Evolutionary conservation across 2,113 vertebrate genomes (phyloP), one percentile per base, ranked within the genome.

Genomic region (Salvelinus alpinus): DNA sequence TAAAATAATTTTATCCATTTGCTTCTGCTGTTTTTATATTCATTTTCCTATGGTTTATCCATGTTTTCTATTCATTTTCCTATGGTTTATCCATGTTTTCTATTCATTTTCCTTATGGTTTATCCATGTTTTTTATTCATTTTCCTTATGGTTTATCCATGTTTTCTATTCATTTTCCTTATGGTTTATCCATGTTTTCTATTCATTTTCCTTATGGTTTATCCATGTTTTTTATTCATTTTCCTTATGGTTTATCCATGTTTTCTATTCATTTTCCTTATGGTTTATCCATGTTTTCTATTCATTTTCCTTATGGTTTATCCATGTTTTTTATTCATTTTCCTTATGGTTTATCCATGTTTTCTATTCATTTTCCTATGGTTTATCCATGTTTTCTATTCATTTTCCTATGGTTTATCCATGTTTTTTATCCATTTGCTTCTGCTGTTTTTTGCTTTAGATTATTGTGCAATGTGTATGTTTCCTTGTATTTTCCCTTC

Each of bases 401-500:
- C 24, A 59, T 71, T 31, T 68, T 68, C 27, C 27, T 4, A 29
- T 29, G 27, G 27, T 31, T 31, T 31, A 5, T 31, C 31, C 31
- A 51, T 69, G 82, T 34, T 44, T 20, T 69, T 69, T 5, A n/a
- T 22, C 38, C 5, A 20, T 67, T 54, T 57, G 4, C 54, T 76
- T 16, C 20, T 34, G 81, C 47, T 0, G 48, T 77, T 73, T n/a
- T 62, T 38, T 70, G 25, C 4, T 74, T 67, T 51, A 13, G 9
- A 34, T 57, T 68, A 34, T 68, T 68, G 65, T 67, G 24, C 4
- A 31, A 57, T 84, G 82, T 74, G 59, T 57, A 22, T 81, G 77
- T 75, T 81, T 80, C 57, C 7, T 48, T 64, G 51, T 78, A 64
- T 75, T 73, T 68, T 68, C 31, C 6, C 5, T 38, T 68, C 18